These are phyloP conservation scores for Coracopsis vasa DNA, from an alignment of 2,113 vertebrate species.

Conservation along the genomic window DNA sequence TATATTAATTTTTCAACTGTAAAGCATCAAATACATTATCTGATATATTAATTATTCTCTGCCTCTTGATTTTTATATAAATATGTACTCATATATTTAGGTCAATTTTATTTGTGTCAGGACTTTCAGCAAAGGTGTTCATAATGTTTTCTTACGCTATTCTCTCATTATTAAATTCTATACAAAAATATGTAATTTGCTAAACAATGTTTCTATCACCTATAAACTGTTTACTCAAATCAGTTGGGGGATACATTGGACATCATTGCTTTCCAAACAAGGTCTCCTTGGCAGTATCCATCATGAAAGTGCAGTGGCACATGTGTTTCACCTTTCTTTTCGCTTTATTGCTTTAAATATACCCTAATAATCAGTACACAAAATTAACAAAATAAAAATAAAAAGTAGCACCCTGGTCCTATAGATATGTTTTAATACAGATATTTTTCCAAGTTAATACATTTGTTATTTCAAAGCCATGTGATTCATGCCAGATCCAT, in stretches of 20 bases:
- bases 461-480: neutral
- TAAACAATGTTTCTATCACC: neutral
- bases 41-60: neutral
- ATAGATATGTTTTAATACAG: neutral
- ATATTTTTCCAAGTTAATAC: neutral
- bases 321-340: neutral
- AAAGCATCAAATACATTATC: neutral
- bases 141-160: neutral
- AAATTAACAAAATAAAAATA: neutral
- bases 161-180: neutral
- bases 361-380: neutral
- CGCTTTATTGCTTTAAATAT: neutral
- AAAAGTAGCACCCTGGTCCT: neutral
- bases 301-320: rapidly evolving
- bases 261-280: neutral
- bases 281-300: neutral
- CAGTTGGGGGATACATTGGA: neutral
- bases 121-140: neutral
- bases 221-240: neutral
- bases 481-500: neutral
- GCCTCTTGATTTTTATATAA: neutral
- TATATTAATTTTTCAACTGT: neutral
- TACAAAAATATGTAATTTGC: neutral
- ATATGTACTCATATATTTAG: neutral
- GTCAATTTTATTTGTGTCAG: neutral